Base-by-base conservation (phyloP, 2,113 vertebrate genomes). In the Tupaia tana region DNA sequence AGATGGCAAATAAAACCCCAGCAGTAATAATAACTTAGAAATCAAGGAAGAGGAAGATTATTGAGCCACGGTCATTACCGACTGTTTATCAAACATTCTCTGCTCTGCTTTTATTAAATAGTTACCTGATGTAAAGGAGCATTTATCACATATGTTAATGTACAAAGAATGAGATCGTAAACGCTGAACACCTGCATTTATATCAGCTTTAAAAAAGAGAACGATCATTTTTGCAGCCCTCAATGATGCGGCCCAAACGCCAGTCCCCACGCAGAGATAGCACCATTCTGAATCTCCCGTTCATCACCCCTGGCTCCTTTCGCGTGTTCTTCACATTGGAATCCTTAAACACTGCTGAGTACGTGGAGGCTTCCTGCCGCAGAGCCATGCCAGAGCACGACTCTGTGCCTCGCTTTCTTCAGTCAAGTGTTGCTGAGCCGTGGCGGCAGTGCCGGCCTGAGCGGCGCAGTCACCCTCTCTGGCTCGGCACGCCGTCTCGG, bases 31-130 rank as follows among this genome's bases (percentile, higher is more conserved):
- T 96, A 61, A 56, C 81, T 91, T 59, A 83, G 79, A 91, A 86
- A 63, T 73, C 79, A 56, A 84, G 90, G 27, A 73, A 74, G 29
- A 82, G 75, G 71, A 12, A 79, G 43, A 7, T 82, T 90, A 78
- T 54, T 13, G 1, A 73, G 54, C 11, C 54, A 90, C 90, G 18
- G 31, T 64, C 25, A 71, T 86, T 91, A 64, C 2, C 14, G 31
- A 64, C 31, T 61, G 27, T 92, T 75, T 74, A 96, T 43, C 67
- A 79, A 92, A 80, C 67, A 81, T 89, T 67, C 54, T 80, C 87
- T 69, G 9, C 20, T 43, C 74, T 89, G 14, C 81, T 87, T 96
- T 63, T 71, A 84, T 71, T 95, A 94, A 77, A 59, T 71, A 79
- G 5, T 31, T 54, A 95, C 61, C 15, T 75, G 16, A 83, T 56